These are phyloP conservation scores for Eupithecia dodoneata DNA, from an alignment of 2,888 invertebrate species.

Conservation along the genomic window DNA sequence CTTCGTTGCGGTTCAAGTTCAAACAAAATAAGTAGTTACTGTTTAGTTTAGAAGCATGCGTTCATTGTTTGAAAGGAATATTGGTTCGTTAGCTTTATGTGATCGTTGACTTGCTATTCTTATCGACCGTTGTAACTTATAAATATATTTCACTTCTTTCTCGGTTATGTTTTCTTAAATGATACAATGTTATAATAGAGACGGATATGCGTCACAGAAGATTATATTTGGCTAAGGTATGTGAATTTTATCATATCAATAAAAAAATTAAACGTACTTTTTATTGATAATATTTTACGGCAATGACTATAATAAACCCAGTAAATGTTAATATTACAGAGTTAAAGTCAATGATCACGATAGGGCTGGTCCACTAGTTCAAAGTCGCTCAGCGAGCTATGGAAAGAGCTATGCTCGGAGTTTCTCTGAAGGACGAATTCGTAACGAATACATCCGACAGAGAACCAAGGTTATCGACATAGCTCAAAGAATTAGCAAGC, in stretches of 20 bases:
- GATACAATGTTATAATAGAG: too few relatives aligned
- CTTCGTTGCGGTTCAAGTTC: not conserved
- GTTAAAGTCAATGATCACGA: too few relatives aligned
- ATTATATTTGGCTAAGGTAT: too few relatives aligned
- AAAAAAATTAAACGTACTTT: not conserved
- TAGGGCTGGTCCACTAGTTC: too few relatives aligned
- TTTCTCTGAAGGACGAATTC: too few relatives aligned
- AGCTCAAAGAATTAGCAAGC: too few relatives aligned
- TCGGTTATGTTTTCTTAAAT: not conserved
- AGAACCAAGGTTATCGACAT: too few relatives aligned
- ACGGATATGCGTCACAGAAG: not conserved
- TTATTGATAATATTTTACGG: too few relatives aligned
- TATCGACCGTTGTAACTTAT: not conserved
- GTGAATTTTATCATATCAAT: not conserved
- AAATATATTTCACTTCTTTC: not conserved
- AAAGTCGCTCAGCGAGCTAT: too few relatives aligned
- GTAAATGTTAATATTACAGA: not conserved
- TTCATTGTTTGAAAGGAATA: slow-evolving; percentile 1
- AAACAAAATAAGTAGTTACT: not conserved
- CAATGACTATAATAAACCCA: too few relatives aligned
- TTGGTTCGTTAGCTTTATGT: not conserved
- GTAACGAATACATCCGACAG: too few relatives aligned
- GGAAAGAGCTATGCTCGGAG: too few relatives aligned
- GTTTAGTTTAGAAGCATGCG: not conserved
- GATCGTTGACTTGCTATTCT: not conserved